Evolutionary conservation across 2,113 vertebrate genomes (phyloP).

Genomic region (Tetrax tetrax): DNA sequence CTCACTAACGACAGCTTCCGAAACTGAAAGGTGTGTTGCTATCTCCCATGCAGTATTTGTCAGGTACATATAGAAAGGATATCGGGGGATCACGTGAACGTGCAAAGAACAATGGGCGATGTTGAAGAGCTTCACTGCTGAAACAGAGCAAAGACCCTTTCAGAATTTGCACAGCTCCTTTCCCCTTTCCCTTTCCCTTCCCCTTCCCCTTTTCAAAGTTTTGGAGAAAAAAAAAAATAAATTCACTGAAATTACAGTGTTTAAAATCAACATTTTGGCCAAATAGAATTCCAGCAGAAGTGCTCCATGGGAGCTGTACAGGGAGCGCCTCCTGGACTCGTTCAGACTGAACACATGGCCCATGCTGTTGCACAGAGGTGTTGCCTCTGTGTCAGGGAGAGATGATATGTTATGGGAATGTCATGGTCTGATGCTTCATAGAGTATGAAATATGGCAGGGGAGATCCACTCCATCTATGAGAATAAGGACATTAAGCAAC

Average conservation of each 20-base stretch:
- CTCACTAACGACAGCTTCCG: neutral
- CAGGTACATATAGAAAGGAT: neutral
- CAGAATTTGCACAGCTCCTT: neutral
- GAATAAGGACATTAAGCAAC: neutral
- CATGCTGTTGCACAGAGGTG: neutral
- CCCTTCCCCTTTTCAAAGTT: neutral
- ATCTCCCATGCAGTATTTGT: neutral
- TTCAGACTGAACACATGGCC: neutral
- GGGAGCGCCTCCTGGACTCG: neutral
- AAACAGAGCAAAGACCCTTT: neutral
- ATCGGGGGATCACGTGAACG: fast-evolving
- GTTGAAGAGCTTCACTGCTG: neutral
- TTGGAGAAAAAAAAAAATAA: too few species aligned
- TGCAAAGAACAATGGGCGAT: neutral
- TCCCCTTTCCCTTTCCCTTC: neutral
- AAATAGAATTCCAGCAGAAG: neutral
- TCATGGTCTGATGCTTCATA: neutral
- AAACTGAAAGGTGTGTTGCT: neutral
- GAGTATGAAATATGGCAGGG: conserved; percentile 9
- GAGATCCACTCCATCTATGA: neutral
- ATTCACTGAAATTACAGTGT: neutral
- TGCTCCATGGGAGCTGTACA: fast-evolving
- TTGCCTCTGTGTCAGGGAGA: neutral
- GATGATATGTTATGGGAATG: neutral
- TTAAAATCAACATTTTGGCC: neutral